These are phyloP conservation scores for Parazoanthus swiftii DNA, from an alignment of 92 coral and sea anemone species.

Conservation along the genomic window DNA sequence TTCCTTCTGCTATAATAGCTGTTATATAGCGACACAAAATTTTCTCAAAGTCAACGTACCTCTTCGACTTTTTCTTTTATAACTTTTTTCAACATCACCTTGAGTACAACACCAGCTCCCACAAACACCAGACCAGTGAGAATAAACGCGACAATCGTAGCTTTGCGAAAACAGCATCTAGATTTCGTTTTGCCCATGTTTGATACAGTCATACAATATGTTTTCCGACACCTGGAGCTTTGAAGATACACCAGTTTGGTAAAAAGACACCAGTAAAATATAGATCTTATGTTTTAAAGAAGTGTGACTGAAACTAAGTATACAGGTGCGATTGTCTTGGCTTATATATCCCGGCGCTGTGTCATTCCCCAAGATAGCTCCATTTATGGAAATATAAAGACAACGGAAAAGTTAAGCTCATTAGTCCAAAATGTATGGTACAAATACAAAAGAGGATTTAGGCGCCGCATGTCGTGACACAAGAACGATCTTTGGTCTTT, in stretches of 20 bases:
- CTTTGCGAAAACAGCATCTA: slow-evolving; percentile 4
- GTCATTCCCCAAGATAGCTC: neutral
- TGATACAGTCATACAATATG: neutral
- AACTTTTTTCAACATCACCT: slow-evolving; percentile 7
- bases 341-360: neutral
- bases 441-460: neutral
- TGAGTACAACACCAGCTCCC: slow-evolving; percentile 17
- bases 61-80: slow-evolving; percentile 20
- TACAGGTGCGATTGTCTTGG: neutral
- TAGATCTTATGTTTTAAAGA: neutral
- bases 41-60: neutral
- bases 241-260: neutral
- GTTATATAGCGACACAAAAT: neutral
- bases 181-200: neutral
- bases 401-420: neutral
- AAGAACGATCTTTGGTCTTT: slow-evolving; percentile 28
- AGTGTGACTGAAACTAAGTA: neutral
- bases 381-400: slow-evolving; percentile 7
- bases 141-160: slow-evolving; percentile 11
- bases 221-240: neutral
- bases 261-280: neutral
- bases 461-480: neutral
- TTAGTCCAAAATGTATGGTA: neutral
- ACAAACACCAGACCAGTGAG: slow-evolving; percentile 11
- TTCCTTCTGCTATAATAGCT: no score